These are phyloP conservation scores for Eutrigla gurnardus DNA, from an alignment of 2,797 vertebrate species.

Conservation along the genomic window DNA sequence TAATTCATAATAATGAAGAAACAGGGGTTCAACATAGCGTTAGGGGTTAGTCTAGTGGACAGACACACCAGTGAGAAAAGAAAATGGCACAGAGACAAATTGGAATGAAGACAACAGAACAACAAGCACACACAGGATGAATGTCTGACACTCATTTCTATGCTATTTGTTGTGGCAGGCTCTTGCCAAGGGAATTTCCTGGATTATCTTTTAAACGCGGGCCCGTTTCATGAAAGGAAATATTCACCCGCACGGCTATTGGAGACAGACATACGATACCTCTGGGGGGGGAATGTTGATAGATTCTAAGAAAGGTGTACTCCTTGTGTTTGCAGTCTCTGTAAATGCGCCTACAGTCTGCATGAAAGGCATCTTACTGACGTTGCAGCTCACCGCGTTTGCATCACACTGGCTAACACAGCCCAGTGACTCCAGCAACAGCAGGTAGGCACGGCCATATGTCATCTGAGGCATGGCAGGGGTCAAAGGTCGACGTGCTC, in stretches of 20 bases:
- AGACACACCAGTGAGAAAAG: constrained; percentile 20
- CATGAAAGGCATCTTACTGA: background rate
- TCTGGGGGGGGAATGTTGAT: background rate
- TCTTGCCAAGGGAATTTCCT: constrained; percentile 42
- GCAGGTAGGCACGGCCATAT: constrained; percentile 71
- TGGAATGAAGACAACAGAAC: constrained; percentile 22
- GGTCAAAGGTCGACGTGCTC: constrained; percentile 65
- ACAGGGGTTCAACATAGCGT: background rate
- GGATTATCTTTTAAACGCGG: constrained; percentile 19
- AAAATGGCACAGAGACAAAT: constrained; percentile 1
- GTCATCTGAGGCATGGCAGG: constrained; percentile 48
- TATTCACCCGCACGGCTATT: background rate
- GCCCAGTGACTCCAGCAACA: constrained; percentile 58
- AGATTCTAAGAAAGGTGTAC: background rate
- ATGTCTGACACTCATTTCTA: constrained; percentile 20
- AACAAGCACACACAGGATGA: constrained; percentile 9
- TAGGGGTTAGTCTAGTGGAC: background rate
- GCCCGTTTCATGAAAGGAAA: constrained; percentile 38
- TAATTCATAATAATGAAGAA: constrained; percentile 30
- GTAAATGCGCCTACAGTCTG: background rate
- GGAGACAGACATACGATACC: constrained; percentile 4
- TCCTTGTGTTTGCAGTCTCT: background rate
- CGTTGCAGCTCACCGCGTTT: constrained; percentile 15
- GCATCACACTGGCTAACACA: constrained; percentile 28
- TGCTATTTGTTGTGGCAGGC: constrained; percentile 25